Percentiles rank a stretch among this genome's conserved stretches.
These are phyloP conservation scores for Ceratitis capitata DNA, from an alignment of 1,140 invertebrate genomes.

Conservation along the genomic window DNA sequence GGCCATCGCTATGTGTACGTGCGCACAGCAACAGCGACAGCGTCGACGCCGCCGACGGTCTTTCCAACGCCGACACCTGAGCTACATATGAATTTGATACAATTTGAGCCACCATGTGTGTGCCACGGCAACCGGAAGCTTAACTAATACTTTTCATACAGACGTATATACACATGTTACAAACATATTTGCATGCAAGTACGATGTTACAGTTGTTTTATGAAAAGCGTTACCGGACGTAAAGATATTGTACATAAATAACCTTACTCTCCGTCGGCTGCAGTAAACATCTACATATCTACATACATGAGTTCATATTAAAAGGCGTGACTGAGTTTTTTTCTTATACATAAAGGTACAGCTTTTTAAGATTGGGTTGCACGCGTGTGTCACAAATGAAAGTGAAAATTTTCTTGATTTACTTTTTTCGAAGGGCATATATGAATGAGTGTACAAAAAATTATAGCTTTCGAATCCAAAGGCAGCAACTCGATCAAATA, in stretches of 20 bases:
- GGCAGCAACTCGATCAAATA: too few species aligned
- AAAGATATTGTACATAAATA: background rate
- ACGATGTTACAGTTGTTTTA: background rate
- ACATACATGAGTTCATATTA: background rate
- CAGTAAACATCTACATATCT: too few species aligned
- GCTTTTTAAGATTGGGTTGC: background rate
- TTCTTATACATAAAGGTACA: background rate
- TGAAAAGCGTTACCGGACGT: background rate
- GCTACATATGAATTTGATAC: background rate
- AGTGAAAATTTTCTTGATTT: background rate
- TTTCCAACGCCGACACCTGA: background rate
- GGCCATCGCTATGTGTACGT: background rate
- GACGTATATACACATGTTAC: background rate
- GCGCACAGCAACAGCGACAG: too few species aligned
- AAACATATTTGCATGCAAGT: background rate
- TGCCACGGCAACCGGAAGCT: background rate
- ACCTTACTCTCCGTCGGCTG: background rate
- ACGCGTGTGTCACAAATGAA: background rate
- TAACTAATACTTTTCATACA: background rate
- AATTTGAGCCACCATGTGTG: background rate
- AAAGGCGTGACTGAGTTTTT: background rate
- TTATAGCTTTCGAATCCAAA: background rate
- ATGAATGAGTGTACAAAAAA: background rate
- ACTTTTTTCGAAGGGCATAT: background rate
- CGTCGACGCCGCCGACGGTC: too few species aligned